Percentiles rank a stretch among this genome's conserved stretches.
These are phyloP conservation scores for Camponotus pennsylvanicus DNA, from an alignment of 1,140 invertebrate species.

Conservation along the genomic window DNA sequence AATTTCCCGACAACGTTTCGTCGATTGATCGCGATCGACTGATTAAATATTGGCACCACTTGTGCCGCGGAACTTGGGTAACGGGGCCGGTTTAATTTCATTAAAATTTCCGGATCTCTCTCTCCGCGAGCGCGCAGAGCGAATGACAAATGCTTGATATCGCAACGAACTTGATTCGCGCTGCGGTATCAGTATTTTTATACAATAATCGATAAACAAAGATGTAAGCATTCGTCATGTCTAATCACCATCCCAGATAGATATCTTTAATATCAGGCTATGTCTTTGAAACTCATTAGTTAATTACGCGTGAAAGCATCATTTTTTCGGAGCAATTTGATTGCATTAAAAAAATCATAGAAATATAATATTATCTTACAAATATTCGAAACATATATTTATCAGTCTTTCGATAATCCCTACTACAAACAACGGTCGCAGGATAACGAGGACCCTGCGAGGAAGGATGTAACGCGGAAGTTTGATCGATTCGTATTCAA, in stretches of 20 bases:
- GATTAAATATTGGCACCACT: constrained; percentile 32
- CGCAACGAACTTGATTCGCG: not conserved
- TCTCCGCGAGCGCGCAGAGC: not conserved
- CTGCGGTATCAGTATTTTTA: not conserved
- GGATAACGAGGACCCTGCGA: constrained; percentile 20
- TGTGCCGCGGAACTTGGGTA: not conserved
- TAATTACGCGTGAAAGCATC: not conserved
- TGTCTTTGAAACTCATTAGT: not conserved
- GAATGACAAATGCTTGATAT: constrained; percentile 14
- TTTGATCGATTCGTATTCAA: constrained; percentile 57
- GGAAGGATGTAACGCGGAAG: constrained; percentile 23
- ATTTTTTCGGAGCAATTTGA: not conserved
- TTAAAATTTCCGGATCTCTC: constrained; percentile 31
- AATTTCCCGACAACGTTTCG: not conserved
- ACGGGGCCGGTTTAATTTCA: constrained; percentile 28
- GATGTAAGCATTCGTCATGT: not conserved
- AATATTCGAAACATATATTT: too few relatives aligned
- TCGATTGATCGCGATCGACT: constrained; percentile 17
- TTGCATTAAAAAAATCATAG: too few relatives aligned
- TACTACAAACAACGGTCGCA: constrained; percentile 3
- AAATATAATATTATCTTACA: too few relatives aligned
- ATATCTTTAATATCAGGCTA: not conserved
- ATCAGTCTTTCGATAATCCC: not conserved
- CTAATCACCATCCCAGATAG: too few relatives aligned
- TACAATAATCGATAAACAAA: not conserved